Conservation (phyloP, 2,797 vertebrate genomes). For the Tympanoctomys barrerae region DNA sequence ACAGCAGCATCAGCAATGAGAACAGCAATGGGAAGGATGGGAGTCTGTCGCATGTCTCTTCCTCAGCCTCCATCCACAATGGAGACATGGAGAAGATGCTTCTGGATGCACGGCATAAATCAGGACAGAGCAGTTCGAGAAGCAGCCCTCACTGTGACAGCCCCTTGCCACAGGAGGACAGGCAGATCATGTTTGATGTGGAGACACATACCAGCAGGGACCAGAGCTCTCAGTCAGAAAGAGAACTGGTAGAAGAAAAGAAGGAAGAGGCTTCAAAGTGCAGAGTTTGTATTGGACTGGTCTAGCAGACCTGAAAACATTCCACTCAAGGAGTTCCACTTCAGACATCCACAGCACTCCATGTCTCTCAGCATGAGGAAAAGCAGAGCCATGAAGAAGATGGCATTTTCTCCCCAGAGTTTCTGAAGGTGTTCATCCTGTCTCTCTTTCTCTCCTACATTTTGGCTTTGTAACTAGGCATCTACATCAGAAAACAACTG, state of each 20-base stretch:
- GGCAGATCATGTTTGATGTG: conserved; percentile 95
- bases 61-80: too few species aligned
- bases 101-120: too few species aligned
- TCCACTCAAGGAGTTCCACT: conserved; percentile 98
- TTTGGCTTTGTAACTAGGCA: conserved; percentile 96
- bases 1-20: too few species aligned
- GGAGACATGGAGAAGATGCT: too few species aligned
- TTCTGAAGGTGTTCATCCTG: conserved; percentile 98
- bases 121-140: too few species aligned
- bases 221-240: conserved; percentile 94
- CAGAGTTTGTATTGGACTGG: conserved; percentile 97
- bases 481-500: conserved; percentile 98
- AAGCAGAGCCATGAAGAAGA: conserved; percentile 98
- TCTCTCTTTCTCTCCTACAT: conserved; percentile 98
- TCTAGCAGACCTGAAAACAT: conserved; percentile 98
- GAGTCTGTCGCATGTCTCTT: too few species aligned
- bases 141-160: conserved; percentile 68
- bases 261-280: conserved; percentile 94
- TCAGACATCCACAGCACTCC: conserved; percentile 96
- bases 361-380: conserved; percentile 98
- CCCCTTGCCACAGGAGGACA: conserved; percentile 95
- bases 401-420: conserved; percentile 97
- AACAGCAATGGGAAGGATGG: too few species aligned
- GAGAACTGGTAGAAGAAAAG: conserved; percentile 93
- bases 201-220: conserved; percentile 96